phyloP scores from a whole-genome alignment of 2,797 vertebrate species.

The Coracias cyanogaster region DNA sequence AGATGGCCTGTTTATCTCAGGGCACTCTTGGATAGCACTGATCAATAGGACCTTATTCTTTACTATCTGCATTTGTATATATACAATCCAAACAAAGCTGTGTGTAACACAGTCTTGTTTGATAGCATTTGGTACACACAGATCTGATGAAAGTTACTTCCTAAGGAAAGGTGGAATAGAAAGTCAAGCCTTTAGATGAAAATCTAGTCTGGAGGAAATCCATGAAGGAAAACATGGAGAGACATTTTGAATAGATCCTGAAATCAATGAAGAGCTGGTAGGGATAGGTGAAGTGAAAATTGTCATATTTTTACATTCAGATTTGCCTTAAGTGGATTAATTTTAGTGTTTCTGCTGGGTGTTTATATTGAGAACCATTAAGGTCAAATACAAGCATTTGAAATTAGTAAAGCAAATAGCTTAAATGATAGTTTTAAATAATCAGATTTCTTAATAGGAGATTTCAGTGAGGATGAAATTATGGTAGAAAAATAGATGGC shows the following conservation, averaged over 20 bases:
- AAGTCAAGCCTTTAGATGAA: neutral
- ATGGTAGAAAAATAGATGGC: neutral
- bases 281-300: neutral
- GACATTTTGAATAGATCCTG: neutral
- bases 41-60: neutral
- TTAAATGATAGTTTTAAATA: conserved; percentile 8
- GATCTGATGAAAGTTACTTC: conserved; percentile 3
- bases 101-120: neutral
- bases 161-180: neutral
- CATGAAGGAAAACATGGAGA: neutral
- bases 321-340: neutral
- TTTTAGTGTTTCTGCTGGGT: conserved; percentile 7
- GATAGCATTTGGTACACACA: neutral
- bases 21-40: neutral
- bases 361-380: neutral
- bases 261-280: neutral
- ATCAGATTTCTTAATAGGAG: neutral
- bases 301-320: neutral
- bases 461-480: neutral
- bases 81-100: neutral
- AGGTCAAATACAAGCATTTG: conserved; percentile 11
- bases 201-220: conserved; percentile 20
- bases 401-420: neutral
- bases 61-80: neutral
- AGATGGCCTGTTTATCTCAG: neutral